Evolutionary conservation across 1,140 invertebrate species (phyloP).

Genomic region (Caenorhabditis latens): DNA sequence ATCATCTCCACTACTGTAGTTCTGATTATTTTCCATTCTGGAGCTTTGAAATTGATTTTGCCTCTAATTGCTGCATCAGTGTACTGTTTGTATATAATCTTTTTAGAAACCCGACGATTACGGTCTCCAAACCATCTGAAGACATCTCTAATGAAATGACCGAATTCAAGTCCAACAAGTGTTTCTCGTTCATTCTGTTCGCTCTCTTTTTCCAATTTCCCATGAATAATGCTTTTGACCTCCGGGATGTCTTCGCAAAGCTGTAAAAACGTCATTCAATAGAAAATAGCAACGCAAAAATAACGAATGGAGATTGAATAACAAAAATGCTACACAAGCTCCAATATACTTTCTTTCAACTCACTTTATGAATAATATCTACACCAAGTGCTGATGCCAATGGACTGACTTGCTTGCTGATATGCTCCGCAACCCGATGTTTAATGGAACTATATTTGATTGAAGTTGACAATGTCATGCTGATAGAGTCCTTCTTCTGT

Average conservation of each 20-base stretch:
- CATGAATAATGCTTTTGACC: conserved; percentile 2
- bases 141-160: conserved; percentile 38
- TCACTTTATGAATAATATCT: conserved; percentile 22
- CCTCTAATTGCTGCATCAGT: not conserved
- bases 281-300: too few species aligned
- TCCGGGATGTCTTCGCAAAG: conserved; percentile 32
- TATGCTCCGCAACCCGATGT: not conserved
- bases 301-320: not conserved
- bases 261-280: not conserved
- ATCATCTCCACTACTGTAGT: conserved; percentile 47
- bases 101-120: not conserved
- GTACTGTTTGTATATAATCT: not conserved
- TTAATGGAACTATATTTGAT: conserved; percentile 24
- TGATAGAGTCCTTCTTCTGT: conserved; percentile 37
- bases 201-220: not conserved
- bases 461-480: conserved; percentile 21
- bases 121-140: conserved; percentile 37
- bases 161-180: conserved; percentile 39
- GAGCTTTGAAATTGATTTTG: conserved; percentile 12
- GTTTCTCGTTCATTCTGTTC: not conserved
- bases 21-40: conserved; percentile 55
- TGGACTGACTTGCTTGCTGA: conserved; percentile 26
- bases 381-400: conserved; percentile 22
- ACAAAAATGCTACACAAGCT: not conserved
- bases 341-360: not conserved